Base-by-base conservation (phyloP, 2,888 invertebrate genomes). In the Lacanobia wlatinum region DNA sequence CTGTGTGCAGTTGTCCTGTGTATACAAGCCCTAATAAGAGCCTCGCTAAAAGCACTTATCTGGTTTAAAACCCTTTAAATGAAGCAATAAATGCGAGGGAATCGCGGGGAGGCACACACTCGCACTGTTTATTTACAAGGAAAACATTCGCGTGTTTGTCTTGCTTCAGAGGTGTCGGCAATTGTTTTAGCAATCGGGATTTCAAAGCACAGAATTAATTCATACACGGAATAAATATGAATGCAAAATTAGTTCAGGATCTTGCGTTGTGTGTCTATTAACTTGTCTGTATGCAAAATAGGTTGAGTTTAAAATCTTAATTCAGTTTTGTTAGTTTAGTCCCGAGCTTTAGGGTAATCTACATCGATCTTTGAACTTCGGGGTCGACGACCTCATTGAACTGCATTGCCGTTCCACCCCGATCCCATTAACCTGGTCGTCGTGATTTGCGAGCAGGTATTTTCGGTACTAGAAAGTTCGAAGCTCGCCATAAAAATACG, bases 61-160 rank as follows among this genome's bases (percentile, higher is more conserved):
- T 90, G 90, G 84, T 92, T 92, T 92, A 91, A 92, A 94, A 90
- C 92, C 93, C 91, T 92, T 90, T 90, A 92, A 93, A 95, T 94
- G 90, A 93, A 94, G 94, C 92, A 91, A 93, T 95, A 92, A 93
- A 93, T 89, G 90, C 77, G 89, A 82, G 66, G 65, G 84, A 84
- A 85, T 84, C 80, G 76, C 85, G 80, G 85, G 78, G 78, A 78
- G 83, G 80, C 82, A 87, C 83, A 86, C 84, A 86, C 74, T 70
- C 86, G 70, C 85, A 83, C 75, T 86, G 87, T 89, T 86, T 87
- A 85, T 87, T 86, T 82, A 82, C 83, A 79, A 60, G 62, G 64
- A 70, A 73, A 76, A 79, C 66, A 73, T 66, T 80, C 63, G 55
- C 62, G 60, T 77, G 79, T 79, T 79, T 83, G 80, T 70, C 69